phyloP scores from a whole-genome alignment of 2,113 vertebrate species.

The Onychostoma macrolepis region DNA sequence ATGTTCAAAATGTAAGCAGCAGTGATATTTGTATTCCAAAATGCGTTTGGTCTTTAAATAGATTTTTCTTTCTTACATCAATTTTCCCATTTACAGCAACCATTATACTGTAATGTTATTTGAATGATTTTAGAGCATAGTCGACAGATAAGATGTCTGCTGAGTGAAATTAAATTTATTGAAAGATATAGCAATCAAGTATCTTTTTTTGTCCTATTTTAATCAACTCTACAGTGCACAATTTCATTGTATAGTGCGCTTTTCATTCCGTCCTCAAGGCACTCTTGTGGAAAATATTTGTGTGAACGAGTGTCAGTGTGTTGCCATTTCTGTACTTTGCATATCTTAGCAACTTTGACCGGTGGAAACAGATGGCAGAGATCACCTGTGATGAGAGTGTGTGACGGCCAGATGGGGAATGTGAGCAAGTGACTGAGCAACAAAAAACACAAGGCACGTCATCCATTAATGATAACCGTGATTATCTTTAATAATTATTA shows the following conservation, averaged over 20 bases:
- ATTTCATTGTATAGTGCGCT: not conserved
- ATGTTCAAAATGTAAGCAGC: not conserved
- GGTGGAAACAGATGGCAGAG: slow-evolving; percentile 51
- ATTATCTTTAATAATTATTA: slow-evolving; percentile 42
- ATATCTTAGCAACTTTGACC: slow-evolving; percentile 48
- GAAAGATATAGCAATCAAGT: not conserved
- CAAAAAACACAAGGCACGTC: slow-evolving; percentile 27
- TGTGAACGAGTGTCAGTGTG: slow-evolving; percentile 30
- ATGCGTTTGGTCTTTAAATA: too few species aligned
- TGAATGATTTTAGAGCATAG: not conserved
- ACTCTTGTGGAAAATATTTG: slow-evolving; percentile 4
- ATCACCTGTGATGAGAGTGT: slow-evolving; percentile 46
- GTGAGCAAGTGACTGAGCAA: slow-evolving; percentile 44
- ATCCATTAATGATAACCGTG: slow-evolving; percentile 50
- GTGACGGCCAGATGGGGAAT: slow-evolving; percentile 46
- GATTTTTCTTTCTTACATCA: not conserved
- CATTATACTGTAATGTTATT: not conserved
- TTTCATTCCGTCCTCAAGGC: not conserved
- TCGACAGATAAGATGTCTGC: not conserved
- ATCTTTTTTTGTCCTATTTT: not conserved
- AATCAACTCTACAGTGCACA: not conserved
- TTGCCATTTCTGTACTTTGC: slow-evolving; percentile 40
- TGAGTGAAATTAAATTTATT: not conserved
- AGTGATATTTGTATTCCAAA: not conserved
- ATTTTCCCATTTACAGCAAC: not conserved